phyloP scores from a whole-genome alignment of 1,140 invertebrate genomes.

The Heliothis virescens region DNA sequence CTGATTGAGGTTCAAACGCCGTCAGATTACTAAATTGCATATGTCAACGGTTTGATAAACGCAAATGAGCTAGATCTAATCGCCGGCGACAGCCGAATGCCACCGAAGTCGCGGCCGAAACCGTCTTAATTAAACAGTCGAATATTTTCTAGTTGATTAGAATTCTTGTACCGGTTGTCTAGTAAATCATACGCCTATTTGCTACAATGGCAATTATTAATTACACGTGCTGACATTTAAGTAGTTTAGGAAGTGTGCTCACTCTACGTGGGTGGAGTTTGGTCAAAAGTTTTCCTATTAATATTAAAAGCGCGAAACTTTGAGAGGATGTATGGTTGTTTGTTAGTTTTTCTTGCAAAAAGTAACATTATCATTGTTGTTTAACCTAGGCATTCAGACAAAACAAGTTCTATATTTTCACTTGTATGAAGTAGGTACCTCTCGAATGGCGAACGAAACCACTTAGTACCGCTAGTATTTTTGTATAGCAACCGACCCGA shows the following conservation, averaged over 20 bases:
- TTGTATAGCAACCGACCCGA: background rate
- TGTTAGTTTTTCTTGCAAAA: background rate
- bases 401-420: too few species aligned
- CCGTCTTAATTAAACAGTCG: conserved; percentile 35
- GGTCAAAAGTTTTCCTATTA: too few species aligned
- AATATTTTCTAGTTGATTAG: conserved; percentile 40
- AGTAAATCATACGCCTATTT: conserved; percentile 38
- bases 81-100: conserved; percentile 49
- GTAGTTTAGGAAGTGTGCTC: background rate
- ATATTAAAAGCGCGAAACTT: too few species aligned
- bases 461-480: background rate
- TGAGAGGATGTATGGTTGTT: background rate
- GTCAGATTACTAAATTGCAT: conserved; percentile 50
- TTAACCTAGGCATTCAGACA: too few species aligned
- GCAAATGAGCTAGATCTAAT: conserved; percentile 50
- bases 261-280: background rate
- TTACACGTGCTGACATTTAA: conserved; percentile 5
- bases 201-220: conserved; percentile 10
- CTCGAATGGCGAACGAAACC: too few species aligned
- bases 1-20: conserved; percentile 49
- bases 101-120: conserved; percentile 48
- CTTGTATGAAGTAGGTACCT: too few species aligned
- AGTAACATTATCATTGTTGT: too few species aligned
- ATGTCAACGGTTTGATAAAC: conserved; percentile 54
- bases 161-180: conserved; percentile 31